phyloP scores from a whole-genome alignment of 2,113 vertebrate species.

The Pipra filicauda region DNA sequence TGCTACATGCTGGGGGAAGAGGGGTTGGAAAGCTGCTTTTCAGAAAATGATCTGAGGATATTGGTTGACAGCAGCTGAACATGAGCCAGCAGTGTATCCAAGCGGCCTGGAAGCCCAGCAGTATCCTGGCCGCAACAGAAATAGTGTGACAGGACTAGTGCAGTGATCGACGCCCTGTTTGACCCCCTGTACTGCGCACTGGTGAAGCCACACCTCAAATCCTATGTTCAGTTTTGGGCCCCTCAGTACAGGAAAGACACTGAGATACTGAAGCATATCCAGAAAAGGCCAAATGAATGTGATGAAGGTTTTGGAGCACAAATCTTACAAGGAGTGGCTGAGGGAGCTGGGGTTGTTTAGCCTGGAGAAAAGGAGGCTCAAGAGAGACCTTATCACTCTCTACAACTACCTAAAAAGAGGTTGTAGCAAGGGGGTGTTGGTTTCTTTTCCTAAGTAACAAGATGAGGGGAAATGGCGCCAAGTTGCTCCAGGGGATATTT shows the following conservation, averaged over 20 bases:
- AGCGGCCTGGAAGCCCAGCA: not conserved
- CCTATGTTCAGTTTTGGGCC: not conserved
- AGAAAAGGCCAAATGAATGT: not conserved
- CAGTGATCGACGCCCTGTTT: not conserved
- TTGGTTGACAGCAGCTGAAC: not conserved
- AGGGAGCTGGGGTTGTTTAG: not conserved
- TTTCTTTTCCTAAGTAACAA: not conserved
- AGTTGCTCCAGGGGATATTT: not conserved
- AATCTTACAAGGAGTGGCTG: not conserved
- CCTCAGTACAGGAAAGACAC: fast-evolving
- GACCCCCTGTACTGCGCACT: not conserved
- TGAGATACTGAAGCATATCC: not conserved
- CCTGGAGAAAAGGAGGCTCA: not conserved
- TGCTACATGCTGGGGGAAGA: not conserved
- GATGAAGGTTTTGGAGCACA: not conserved
- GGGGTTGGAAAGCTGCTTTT: not conserved
- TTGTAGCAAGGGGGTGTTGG: not conserved
- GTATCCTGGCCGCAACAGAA: not conserved
- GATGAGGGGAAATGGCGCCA: not conserved
- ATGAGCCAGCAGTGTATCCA: not conserved
- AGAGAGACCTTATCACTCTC: not conserved
- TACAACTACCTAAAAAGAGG: not conserved
- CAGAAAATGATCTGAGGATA: not conserved
- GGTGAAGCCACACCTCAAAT: not conserved
- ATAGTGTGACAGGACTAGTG: not conserved